These are phyloP conservation scores for Marmota monax DNA, from an alignment of 2,113 vertebrate genomes.

Conservation along the genomic window DNA sequence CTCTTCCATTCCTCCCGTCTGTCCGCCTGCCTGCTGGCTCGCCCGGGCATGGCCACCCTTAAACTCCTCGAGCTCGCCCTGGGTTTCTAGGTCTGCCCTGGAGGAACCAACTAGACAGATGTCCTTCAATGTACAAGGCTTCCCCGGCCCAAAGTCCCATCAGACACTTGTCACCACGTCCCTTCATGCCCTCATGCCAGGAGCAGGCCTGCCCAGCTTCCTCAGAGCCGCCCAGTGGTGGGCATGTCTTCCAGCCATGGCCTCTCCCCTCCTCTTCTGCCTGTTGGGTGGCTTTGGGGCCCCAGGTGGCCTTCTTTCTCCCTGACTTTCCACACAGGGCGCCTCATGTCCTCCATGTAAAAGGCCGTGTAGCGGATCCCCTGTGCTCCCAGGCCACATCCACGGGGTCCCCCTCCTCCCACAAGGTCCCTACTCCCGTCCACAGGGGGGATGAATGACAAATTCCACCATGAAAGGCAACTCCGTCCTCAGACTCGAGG, in stretches of 20 bases:
- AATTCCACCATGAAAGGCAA: neutral
- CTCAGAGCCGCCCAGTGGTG: too few relatives aligned
- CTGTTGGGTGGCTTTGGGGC: neutral
- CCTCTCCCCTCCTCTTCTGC: too few relatives aligned
- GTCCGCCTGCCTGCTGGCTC: too few relatives aligned
- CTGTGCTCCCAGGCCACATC: neutral
- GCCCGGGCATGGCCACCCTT: neutral
- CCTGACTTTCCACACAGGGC: too few relatives aligned
- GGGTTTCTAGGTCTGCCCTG: neutral
- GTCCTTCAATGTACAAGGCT: neutral
- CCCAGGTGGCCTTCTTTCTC: too few relatives aligned
- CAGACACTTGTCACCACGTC: neutral
- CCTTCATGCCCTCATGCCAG: too few relatives aligned
- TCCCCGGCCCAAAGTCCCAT: neutral
- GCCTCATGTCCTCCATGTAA: neutral
- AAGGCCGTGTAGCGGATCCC: neutral
- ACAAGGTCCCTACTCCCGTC: too few relatives aligned
- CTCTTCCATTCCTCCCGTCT: too few relatives aligned
- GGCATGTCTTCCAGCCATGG: neutral
- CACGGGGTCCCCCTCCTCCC: too few relatives aligned
- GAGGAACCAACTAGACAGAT: neutral
- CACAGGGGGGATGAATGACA: neutral
- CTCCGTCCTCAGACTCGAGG: neutral
- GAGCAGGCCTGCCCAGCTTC: too few relatives aligned
- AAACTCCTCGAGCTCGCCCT: neutral